Base-by-base conservation (phyloP, 2,888 invertebrate species). In the Pandemis corylana region DNA sequence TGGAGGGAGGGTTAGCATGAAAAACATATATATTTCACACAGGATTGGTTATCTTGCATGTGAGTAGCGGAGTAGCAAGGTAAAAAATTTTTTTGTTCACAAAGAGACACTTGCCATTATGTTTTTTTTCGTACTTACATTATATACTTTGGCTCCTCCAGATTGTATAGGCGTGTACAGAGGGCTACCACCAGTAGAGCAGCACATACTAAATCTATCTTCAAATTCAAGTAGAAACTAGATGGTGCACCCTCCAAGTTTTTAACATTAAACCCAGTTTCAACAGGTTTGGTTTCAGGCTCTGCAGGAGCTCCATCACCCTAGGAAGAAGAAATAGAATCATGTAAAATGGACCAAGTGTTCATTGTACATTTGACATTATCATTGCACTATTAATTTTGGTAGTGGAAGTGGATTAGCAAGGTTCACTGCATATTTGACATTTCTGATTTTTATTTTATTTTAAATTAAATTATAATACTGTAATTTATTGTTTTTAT, bases 131-230 rank as follows among this genome's bases (percentile, higher is more conserved):
- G 68, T 77, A 96, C 98, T 96, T 95, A 99, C 98, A 99, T 99
- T 84, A 99, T 97, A 92, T 97, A 96, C 78, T 95, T 95, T 0
- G 99, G 99, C 85, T 97, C 96, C 79, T 97, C 96, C 63, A 99
- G 93, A 83, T 96, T 96, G 90, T 98, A 98, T 84, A 99, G 95
- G 80, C 99, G 95, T 42, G 98, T 97, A 28, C 95, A 88, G 71
- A 98, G 90, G 62, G 97, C 97, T 78, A 96, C 83, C 13, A 96
- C 75, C 86, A 98, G 96, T 73, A 99, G 91, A 64, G 94, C 81
- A 76, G 97, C 80, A 71, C 97, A 97, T 75, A 98, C 95, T 71
- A 98, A 83, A 91, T 98, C 98, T 76, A 98, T 90, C 88, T 97
- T 96, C 75, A 98, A 90, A 80, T 95, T 96, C 90, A 92, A 68